Evolutionary conservation across 1,140 invertebrate species (phyloP).

Genomic region (Drosophila aff.): DNA sequence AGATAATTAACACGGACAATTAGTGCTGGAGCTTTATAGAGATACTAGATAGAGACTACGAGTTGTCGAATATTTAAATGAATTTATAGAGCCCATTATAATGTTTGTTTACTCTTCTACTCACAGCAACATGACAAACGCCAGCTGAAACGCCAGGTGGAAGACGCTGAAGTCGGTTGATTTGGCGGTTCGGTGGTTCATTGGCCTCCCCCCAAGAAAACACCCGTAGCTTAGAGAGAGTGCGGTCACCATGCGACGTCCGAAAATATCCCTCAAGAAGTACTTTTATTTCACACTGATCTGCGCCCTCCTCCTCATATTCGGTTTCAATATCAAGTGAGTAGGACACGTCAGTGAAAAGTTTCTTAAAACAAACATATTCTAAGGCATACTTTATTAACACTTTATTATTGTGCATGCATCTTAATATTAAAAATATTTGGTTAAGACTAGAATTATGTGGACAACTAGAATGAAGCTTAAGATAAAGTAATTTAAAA

Average conservation of each 20-base stretch:
- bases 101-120: conserved; percentile 25
- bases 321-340: conserved; percentile 84
- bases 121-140: conserved; percentile 44
- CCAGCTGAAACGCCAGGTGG: conserved; percentile 38
- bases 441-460: no score
- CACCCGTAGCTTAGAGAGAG: conserved; percentile 28
- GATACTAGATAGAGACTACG: background rate
- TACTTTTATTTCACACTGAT: conserved; percentile 83
- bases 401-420: no score
- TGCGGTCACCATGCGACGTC: conserved; percentile 74
- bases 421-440: no score
- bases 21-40: conserved; percentile 1
- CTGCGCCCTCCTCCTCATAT: conserved; percentile 79
- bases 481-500: no score
- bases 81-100: conserved; percentile 1
- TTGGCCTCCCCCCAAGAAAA: conserved; percentile 9
- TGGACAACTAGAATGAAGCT: no score
- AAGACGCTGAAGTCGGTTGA: conserved; percentile 25
- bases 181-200: conserved; percentile 5
- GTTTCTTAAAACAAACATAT: background rate
- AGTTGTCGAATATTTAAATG: conserved; percentile 2
- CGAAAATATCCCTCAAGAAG: conserved; percentile 83
- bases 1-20: conserved; percentile 47
- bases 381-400: no score
- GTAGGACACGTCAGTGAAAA: conserved; percentile 22